Percentiles rank a stretch among this genome's conserved stretches.
Conservation (phyloP, 2,888 invertebrate species). For the Drosophila gaucha region DNA sequence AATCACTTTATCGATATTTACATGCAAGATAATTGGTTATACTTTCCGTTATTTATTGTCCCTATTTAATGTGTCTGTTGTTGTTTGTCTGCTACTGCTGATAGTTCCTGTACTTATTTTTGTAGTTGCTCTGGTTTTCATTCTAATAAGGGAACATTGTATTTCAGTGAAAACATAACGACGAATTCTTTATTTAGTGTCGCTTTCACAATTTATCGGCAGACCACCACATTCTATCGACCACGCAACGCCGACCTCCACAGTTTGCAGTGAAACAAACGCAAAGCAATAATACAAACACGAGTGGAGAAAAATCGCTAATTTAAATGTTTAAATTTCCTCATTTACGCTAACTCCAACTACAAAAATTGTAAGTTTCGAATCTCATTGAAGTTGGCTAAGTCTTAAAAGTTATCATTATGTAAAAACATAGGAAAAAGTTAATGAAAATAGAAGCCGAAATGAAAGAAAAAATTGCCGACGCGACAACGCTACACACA, state of each 20-base stretch:
- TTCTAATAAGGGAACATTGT: too few relatives aligned
- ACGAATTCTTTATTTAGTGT: constrained; percentile 3
- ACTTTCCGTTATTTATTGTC: not conserved
- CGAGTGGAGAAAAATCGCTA: constrained; percentile 48
- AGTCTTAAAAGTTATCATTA: constrained; percentile 23
- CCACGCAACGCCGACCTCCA: constrained; percentile 39
- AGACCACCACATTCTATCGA: constrained; percentile 34
- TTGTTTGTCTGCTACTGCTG: too few relatives aligned
- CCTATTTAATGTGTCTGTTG: too few relatives aligned
- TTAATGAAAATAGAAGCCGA: constrained; percentile 52
- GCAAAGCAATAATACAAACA: constrained; percentile 59
- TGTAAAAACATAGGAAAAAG: constrained; percentile 28
- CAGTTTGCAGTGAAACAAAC: constrained; percentile 50
- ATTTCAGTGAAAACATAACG: too few relatives aligned
- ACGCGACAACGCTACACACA: constrained; percentile 71
- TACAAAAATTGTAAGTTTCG: constrained; percentile 64
- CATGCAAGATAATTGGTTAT: too few relatives aligned
- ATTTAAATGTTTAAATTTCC: constrained; percentile 62
- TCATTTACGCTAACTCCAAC: constrained; percentile 39
- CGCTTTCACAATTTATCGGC: constrained; percentile 13
- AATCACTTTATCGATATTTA: not conserved
- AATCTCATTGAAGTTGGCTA: constrained; percentile 30
- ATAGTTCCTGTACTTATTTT: too few relatives aligned
- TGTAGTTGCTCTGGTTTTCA: too few relatives aligned
- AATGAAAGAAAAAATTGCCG: constrained; percentile 63